Evolutionary conservation across 2,888 invertebrate genomes (phyloP).

Genomic region (Odontocolon sp.): DNA sequence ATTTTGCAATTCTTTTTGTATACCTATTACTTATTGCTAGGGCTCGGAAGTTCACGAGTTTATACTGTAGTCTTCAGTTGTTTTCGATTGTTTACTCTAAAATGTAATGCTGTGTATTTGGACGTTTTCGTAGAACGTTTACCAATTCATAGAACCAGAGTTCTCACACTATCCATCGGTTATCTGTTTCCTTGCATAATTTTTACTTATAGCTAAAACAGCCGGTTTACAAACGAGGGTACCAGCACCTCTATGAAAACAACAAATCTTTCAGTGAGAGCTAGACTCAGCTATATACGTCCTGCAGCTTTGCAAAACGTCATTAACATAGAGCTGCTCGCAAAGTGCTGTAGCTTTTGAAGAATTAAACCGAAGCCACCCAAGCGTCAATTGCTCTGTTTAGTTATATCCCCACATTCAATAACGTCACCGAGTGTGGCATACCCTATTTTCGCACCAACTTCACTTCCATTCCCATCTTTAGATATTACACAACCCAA

Average conservation of each 20-base stretch:
- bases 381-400: conserved; percentile 6
- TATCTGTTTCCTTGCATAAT: conserved; percentile 6
- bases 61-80: no score
- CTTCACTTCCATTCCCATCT: background rate
- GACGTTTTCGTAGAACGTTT: no score
- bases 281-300: background rate
- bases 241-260: background rate
- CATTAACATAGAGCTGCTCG: conserved; percentile 14
- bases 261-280: conserved; percentile 6
- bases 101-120: no score
- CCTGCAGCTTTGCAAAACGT: background rate
- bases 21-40: no score
- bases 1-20: no score
- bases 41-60: no score
- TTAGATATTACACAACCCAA: background rate
- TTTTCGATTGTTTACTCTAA: no score
- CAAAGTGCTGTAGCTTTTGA: background rate
- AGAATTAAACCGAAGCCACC: background rate
- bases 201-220: background rate
- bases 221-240: conserved; percentile 9
- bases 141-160: background rate
- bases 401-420: background rate
- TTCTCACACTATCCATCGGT: conserved; percentile 20
- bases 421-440: conserved; percentile 1
- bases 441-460: conserved; percentile 2